Conservation (phyloP, 2,113 vertebrate species). For the Seriola quinqueradiata region DNA sequence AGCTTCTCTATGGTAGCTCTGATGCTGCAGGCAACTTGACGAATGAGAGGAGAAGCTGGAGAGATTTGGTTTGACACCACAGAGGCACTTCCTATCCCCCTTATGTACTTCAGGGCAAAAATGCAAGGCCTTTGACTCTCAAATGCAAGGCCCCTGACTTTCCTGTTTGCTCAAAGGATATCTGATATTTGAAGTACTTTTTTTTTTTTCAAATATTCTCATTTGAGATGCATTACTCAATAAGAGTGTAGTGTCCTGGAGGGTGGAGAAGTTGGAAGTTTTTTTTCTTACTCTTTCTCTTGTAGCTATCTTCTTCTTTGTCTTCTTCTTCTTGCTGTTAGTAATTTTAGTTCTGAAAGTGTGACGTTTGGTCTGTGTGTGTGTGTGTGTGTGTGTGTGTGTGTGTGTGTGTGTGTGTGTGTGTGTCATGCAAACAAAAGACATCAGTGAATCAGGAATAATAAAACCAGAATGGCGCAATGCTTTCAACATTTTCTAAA, state of each 20-base stretch:
- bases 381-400: neutral
- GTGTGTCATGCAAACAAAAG: neutral
- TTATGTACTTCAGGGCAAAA: slow-evolving; percentile 39
- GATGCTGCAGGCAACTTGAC: slow-evolving; percentile 66
- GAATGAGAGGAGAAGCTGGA: slow-evolving; percentile 60
- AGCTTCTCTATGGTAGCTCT: slow-evolving; percentile 55
- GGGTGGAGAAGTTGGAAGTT: neutral
- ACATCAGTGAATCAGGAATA: neutral
- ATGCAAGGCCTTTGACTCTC: slow-evolving; percentile 29
- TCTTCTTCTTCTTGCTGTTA: neutral
- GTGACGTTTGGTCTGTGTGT: neutral
- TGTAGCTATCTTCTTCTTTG: neutral
- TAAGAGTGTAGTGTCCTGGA: neutral
- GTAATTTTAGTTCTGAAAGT: neutral
- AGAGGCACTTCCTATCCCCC: slow-evolving; percentile 47
- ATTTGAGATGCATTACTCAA: slow-evolving; percentile 35
- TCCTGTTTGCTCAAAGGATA: slow-evolving; percentile 38
- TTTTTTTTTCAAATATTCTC: neutral
- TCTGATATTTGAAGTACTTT: slow-evolving; percentile 11
- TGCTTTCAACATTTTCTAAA: too few species aligned
- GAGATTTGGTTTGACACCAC: slow-evolving; percentile 62
- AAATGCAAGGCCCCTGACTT: slow-evolving; percentile 29
- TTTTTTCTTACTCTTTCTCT: neutral
- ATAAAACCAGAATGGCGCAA: neutral
- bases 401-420: too few species aligned